Evolutionary conservation across 2,797 vertebrate species (phyloP).

Genomic region (Oreortyx pictus): DNA sequence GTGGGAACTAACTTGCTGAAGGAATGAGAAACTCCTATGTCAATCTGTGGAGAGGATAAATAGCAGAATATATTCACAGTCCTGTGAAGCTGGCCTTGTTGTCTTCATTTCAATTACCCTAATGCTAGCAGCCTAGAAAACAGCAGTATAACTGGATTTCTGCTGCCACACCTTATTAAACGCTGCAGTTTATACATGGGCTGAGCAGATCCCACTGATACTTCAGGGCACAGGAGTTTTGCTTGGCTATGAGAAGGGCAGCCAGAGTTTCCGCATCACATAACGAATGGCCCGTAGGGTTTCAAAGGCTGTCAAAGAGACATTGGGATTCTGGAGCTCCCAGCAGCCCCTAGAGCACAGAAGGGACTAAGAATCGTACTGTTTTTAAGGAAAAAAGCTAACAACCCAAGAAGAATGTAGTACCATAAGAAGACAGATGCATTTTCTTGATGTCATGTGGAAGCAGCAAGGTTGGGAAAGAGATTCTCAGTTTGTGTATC

Average conservation of each 20-base stretch:
- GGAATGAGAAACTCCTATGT: neutral
- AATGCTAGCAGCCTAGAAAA: conserved; percentile 3
- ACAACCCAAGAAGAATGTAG: neutral
- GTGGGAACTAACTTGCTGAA: neutral
- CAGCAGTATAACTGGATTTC: neutral
- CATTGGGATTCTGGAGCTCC: neutral
- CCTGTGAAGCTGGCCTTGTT: neutral
- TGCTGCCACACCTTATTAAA: conserved; percentile 5
- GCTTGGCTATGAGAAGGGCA: neutral
- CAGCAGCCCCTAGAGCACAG: neutral
- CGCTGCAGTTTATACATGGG: neutral
- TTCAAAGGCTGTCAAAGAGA: neutral
- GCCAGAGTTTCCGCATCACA: neutral
- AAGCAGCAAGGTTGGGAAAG: neutral
- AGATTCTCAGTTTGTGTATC: neutral
- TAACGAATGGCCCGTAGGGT: neutral
- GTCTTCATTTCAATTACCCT: neutral
- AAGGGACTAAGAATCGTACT: neutral
- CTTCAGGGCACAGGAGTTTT: neutral
- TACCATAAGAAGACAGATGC: neutral
- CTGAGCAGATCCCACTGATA: neutral
- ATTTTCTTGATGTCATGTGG: neutral
- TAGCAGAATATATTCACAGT: neutral
- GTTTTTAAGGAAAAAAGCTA: neutral
- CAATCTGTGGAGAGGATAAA: neutral